A percentile compares a stretch with the other conserved stretches of the same genome.
phyloP scores from a whole-genome alignment of 2,113 vertebrate species.

The Mustelus asterias region DNA sequence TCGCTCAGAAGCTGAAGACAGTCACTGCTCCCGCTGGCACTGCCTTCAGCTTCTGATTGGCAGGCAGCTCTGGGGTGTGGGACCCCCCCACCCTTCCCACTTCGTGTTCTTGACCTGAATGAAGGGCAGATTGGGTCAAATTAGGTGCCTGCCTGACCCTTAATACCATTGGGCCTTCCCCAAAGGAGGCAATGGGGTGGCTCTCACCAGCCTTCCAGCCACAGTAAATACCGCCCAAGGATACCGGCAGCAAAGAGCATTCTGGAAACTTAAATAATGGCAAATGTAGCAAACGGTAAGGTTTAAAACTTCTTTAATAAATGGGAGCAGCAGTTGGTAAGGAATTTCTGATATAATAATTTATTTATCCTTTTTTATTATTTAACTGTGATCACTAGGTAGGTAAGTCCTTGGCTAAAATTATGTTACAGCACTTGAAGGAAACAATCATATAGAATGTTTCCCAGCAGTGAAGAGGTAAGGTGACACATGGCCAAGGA shows the following conservation, averaged over 20 bases:
- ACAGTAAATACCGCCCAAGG: not conserved
- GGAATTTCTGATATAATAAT: not conserved
- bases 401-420: not conserved
- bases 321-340: not conserved
- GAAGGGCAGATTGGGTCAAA: no score
- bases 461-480: not conserved
- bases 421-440: not conserved
- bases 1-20: no score
- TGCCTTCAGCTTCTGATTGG: no score
- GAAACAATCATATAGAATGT: not conserved
- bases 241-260: not conserved
- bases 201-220: not conserved
- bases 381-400: not conserved
- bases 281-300: not conserved
- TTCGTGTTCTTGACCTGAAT: no score
- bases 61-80: no score
- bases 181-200: not conserved
- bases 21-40: no score
- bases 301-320: not conserved
- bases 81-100: no score
- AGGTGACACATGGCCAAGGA: not conserved
- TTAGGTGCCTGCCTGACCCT: no score
- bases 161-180: not conserved
- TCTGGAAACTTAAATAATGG: not conserved
- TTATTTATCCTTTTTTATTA: not conserved